A percentile compares a stretch with the other conserved stretches of the same genome.
These are phyloP conservation scores for Myotis findleyi DNA, from an alignment of 2,797 vertebrate species.

Conservation along the genomic window DNA sequence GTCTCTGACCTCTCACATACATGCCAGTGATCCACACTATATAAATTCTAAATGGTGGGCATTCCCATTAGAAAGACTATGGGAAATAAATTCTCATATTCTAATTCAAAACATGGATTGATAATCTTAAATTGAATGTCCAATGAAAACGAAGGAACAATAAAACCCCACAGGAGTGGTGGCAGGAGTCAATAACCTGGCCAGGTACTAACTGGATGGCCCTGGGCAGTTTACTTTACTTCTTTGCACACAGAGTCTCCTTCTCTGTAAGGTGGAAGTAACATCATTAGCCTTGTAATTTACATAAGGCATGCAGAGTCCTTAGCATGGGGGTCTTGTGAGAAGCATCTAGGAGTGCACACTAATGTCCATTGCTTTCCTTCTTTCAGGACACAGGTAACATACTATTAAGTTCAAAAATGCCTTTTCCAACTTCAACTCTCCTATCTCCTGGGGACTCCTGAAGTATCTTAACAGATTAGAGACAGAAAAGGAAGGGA, in stretches of 20 bases:
- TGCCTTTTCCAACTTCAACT: neutral
- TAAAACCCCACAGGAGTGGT: neutral
- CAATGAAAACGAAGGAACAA: conserved; percentile 24
- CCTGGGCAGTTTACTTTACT: neutral
- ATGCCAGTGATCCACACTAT: neutral
- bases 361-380: neutral
- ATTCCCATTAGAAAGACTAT: neutral
- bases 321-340: neutral
- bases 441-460: neutral
- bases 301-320: neutral
- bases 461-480: neutral
- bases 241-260: neutral
- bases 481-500: conserved; percentile 11
- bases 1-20: neutral
- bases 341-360: neutral
- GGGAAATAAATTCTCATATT: conserved; percentile 1
- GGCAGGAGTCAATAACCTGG: neutral
- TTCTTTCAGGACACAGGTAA: conserved; percentile 23
- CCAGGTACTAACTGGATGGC: neutral
- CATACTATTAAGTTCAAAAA: neutral
- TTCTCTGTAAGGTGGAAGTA: neutral
- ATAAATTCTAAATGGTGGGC: neutral
- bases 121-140: neutral
- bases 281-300: neutral
- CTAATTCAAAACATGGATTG: conserved; percentile 35